Base-by-base conservation (phyloP, 2,888 invertebrate genomes). In the Caenorhabditis sp. region DNA sequence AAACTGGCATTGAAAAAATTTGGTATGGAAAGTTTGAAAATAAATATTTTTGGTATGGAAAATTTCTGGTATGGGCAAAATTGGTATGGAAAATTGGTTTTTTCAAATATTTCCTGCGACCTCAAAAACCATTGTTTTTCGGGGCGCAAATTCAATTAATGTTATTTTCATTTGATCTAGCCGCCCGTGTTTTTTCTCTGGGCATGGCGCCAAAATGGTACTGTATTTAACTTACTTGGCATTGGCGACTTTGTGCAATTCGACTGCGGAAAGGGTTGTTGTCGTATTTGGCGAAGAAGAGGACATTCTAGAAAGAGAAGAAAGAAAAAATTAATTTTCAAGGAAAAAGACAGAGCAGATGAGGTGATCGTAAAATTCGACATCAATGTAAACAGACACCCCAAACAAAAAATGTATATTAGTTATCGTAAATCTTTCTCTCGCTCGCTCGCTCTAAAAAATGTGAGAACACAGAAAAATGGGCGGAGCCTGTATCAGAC, bases 201-300 rank as follows among this genome's bases (percentile, higher is more conserved):
- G 14, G 3, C 43, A 17, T 17, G 43, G 43, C 43, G 43, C 43
- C 43, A 43, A 43, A 14, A 14, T 17, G 12, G 17, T 43, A 43
- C 8, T n/a, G 21, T 51, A 51, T 53, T 36, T 36, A 61, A 69
- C 81, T 70, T 53, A 81, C 81, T 76, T 78, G n/a, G 81, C 81
- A 54, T 77, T 76, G 10, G 73, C 77, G 19, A 81, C 76, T 64
- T 76, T 71, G 21, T 75, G 62, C 43, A 81, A 55, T 53, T 78
- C 81, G 24, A 19, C 50, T 55, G 67, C 66, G 24, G 74, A 64
- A 4, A 69, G 26, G 6, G 31, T 31, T 8, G 17, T 3, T 21
- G 31, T 31, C 10, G 17, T 3, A 51, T 4, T 51, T 43, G 12
- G 43, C 6, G 43, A 17, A 17, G 43, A 43, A 43, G 43, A 17